A percentile compares a stretch with the other conserved stretches of the same genome.
Evolutionary conservation across 1,140 invertebrate genomes (phyloP).

Genomic region (Marisa cornuarietis): DNA sequence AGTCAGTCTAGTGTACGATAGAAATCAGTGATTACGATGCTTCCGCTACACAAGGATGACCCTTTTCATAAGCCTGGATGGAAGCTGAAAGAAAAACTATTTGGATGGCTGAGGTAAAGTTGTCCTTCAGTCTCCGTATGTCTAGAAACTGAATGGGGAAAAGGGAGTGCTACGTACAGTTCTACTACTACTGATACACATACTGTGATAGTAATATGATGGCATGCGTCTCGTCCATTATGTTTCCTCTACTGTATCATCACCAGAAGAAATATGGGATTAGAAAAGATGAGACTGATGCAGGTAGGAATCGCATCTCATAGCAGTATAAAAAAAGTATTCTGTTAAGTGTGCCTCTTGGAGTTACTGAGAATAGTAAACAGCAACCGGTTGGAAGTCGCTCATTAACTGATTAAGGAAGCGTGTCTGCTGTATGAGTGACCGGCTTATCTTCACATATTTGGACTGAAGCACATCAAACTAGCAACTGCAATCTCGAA

Average conservation of each 20-base stretch:
- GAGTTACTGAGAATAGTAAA: too few species aligned
- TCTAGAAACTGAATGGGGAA: background rate
- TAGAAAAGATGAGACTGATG: background rate
- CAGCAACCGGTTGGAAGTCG: too few species aligned
- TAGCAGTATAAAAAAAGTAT: background rate
- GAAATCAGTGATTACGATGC: constrained; percentile 49
- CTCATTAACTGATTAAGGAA: too few species aligned
- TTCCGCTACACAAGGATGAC: constrained; percentile 65
- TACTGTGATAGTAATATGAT: too few species aligned
- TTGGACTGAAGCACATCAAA: background rate
- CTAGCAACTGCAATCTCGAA: background rate
- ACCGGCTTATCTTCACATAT: background rate
- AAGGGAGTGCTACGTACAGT: background rate
- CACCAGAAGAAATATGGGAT: background rate
- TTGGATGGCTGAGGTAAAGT: constrained; percentile 66
- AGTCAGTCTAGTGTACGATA: too few species aligned
- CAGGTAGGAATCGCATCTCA: background rate
- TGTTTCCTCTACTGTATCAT: too few species aligned
- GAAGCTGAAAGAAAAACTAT: constrained; percentile 62
- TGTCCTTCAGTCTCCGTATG: background rate
- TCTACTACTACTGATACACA: too few species aligned
- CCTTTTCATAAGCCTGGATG: constrained; percentile 60
- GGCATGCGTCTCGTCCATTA: too few species aligned
- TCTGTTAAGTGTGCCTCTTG: background rate
- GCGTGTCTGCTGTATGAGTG: too few species aligned